Conservation (phyloP, 2,113 vertebrate genomes). For the Caretta caretta region DNA sequence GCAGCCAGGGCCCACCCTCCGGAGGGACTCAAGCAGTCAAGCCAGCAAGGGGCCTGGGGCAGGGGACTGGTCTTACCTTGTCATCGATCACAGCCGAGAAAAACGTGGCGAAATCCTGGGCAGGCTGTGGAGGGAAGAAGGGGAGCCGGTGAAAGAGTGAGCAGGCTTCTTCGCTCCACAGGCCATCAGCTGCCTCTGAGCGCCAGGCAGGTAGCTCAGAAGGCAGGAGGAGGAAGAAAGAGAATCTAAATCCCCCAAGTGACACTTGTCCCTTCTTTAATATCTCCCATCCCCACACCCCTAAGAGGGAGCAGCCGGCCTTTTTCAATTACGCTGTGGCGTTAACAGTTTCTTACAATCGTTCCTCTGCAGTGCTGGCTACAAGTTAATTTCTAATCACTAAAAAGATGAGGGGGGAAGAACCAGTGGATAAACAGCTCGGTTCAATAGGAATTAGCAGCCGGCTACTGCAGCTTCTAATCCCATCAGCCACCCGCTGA, state of each 20-base stretch:
- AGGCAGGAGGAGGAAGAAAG: too few species aligned
- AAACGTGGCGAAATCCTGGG: conserved; percentile 89
- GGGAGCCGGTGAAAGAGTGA: not conserved
- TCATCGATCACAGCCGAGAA: conserved; percentile 95
- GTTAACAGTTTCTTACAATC: not conserved
- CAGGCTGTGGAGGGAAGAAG: conserved; percentile 80
- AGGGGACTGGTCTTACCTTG: conserved; percentile 81
- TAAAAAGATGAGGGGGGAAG: not conserved
- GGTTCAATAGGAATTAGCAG: conserved; percentile 73
- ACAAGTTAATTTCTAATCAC: conserved; percentile 66
- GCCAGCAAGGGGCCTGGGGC: not conserved
- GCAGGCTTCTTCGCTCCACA: not conserved
- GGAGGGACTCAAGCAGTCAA: not conserved
- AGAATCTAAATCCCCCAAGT: not conserved
- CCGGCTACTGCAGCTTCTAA: conserved; percentile 66
- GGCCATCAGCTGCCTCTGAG: fast-evolving
- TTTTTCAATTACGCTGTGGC: conserved; percentile 39
- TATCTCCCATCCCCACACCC: not conserved
- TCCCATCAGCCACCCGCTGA: conserved; percentile 80
- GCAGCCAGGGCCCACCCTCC: not conserved
- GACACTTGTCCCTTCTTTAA: not conserved
- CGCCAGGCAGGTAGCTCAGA: not conserved
- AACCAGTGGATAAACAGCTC: conserved; percentile 44
- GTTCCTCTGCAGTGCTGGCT: conserved; percentile 9
- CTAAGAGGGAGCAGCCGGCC: not conserved